Base-by-base conservation (phyloP, 2,797 vertebrate species). In the Rhinichthys osculus region DNA sequence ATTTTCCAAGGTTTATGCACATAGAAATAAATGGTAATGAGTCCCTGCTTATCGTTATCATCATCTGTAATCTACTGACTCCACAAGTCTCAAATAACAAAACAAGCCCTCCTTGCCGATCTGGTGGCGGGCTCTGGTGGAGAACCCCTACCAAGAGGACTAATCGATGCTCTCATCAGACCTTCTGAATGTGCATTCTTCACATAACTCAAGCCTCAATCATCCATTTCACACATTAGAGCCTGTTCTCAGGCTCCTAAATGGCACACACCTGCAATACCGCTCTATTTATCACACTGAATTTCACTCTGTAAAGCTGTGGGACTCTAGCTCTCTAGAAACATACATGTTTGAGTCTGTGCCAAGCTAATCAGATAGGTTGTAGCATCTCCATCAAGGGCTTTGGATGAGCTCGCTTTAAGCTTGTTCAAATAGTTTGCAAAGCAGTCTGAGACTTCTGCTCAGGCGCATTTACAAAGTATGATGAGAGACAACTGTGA, bases 101-200 rank as follows among this genome's bases (percentile, higher is more conserved):
- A 85, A 81, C 81, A 47, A 82, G 44, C 13, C 47, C 16, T 66
- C 33, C 54, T 86, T 83, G 30, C 78, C 66, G 54, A 73, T 84
- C 84, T 83, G 72, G 87, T 89, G 83, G 85, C 30, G 14, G 14
- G 64, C 14, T 66, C 64, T 66, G 64, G 87, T 89, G 82, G 85
- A 47, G 84, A 89, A 90, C 85, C 89, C 90, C 91, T 88, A 40
- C 82, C 7, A 87, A 47, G 85, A 50, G 23, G 79, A 42, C 92
- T 92, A 93, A 95, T 92, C 93, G 90, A 94, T 91, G 91, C 92
- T 91, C 87, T 92, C 93, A 95, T 95, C 91, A 89, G 87, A 88
- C 92, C 88, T 89, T 69, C 85, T 92, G 93, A 89, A 90, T 91
- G 80, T 91, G 92, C 94, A 95, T 96, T 95, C 94, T 92, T 89